Evolutionary conservation across 2,113 vertebrate genomes (phyloP), one percentile per base, ranked within the genome.

Genomic region (Sinosuthora webbiana): DNA sequence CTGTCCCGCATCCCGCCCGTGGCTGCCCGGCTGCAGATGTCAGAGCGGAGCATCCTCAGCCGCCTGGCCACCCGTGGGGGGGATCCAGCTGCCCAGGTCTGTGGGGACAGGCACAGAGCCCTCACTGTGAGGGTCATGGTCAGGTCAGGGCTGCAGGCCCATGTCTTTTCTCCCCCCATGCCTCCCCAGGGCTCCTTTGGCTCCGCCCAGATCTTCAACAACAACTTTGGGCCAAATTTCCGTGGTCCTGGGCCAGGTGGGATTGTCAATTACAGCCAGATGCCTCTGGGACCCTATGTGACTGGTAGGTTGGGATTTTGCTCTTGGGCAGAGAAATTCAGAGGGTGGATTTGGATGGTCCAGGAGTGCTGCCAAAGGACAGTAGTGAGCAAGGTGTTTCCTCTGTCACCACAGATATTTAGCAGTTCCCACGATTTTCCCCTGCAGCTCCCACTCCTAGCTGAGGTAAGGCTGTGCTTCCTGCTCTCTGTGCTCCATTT

Each of bases 211-310:
- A 98, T 99, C 98, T 99, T 99, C 97, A 98, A 97, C 98, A 98
- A 96, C 97, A 98, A 96, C 95, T 99, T 99, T 12, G 99, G 98
- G 62, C 98, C 98, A 23, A 99, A 98, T 33, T 99, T 99, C 98
- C 98, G 99, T 92, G 99, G 99, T 56, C 98, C 99, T 0, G 99
- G 98, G 37, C 98, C 99, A 2, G 99, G 99, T 22, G 98, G 98
- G 77, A 98, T 99, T 96, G 98, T 99, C 95, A 99, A 99, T 98
- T 99, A 99, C 98, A 99, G 98, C 84, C 99, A 99, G 98, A 99
- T 99, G 99, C 99, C 99, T 82, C 98, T 99, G 91, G 99, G 99
- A 76, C 99, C 99, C 7, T 99, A 99, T 0, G 99, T 99, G 97
- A 99, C 99, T 3, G 99, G 99, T 99, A 98, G 97, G 98, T 95